Evolutionary conservation across 2,888 invertebrate genomes (phyloP).

Genomic region (Megastigmus dorsalis): DNA sequence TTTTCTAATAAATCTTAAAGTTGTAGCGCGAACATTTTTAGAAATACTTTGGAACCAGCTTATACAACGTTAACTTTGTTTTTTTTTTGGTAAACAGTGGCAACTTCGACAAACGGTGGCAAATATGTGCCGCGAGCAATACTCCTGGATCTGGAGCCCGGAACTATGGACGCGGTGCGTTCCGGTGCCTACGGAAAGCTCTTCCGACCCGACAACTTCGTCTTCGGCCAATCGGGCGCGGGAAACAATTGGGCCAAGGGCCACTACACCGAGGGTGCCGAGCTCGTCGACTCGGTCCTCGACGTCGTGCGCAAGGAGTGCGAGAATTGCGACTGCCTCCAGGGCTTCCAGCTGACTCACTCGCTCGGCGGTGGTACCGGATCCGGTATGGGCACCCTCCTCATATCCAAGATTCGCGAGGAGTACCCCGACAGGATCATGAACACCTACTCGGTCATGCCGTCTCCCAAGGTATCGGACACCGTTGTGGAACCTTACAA

Average conservation of each 20-base stretch:
- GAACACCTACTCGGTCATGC: slow-evolving; percentile 85
- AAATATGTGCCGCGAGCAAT: slow-evolving; percentile 82
- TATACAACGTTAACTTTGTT: too few species aligned
- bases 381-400: slow-evolving; percentile 86
- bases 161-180: slow-evolving; percentile 83
- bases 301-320: slow-evolving; percentile 91
- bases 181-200: slow-evolving; percentile 81
- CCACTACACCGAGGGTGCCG: slow-evolving; percentile 95
- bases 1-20: too few species aligned
- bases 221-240: slow-evolving; percentile 77
- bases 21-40: too few species aligned
- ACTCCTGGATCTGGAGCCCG: slow-evolving; percentile 81
- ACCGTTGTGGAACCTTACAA: slow-evolving; percentile 96
- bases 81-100: slow-evolving; percentile 77
- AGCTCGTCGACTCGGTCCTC: slow-evolving; percentile 87
- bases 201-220: slow-evolving; percentile 81
- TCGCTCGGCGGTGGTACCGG: slow-evolving; percentile 88
- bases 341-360: slow-evolving; percentile 90
- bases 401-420: slow-evolving; percentile 92
- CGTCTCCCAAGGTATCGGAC: slow-evolving; percentile 91
- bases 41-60: too few species aligned
- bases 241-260: slow-evolving; percentile 81
- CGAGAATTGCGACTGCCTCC: slow-evolving; percentile 93
- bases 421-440: slow-evolving; percentile 92
- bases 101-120: slow-evolving; percentile 79